Evolutionary conservation across 92 coral and sea anemone species (phyloP).

Genomic region (Anthopleura xanthogrammica): DNA sequence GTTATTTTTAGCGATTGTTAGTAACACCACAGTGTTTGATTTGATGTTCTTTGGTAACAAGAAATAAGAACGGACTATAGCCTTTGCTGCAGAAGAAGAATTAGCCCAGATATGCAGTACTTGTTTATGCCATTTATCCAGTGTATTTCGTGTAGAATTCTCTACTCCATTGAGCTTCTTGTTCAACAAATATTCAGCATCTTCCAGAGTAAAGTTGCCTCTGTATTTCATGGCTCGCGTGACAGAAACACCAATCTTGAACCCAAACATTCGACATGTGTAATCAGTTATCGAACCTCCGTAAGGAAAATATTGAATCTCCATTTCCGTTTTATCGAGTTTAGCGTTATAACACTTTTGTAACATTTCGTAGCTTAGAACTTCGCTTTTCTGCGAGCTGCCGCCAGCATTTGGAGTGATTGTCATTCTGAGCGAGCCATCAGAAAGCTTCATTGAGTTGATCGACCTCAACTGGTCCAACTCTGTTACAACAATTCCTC

Average conservation of each 20-base stretch:
- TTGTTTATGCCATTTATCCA: slow-evolving; percentile 79
- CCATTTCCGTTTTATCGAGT: slow-evolving; percentile 77
- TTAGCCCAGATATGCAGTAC: slow-evolving; percentile 81
- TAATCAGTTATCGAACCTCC: slow-evolving; percentile 85
- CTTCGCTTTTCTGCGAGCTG: slow-evolving; percentile 75
- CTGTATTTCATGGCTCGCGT: slow-evolving; percentile 82
- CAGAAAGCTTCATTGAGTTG: slow-evolving; percentile 58
- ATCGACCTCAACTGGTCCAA: slow-evolving; percentile 54
- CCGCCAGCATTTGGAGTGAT: slow-evolving; percentile 81
- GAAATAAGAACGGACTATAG: slow-evolving; percentile 47
- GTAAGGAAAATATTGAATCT: slow-evolving; percentile 70
- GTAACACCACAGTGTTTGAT: slow-evolving; percentile 73
- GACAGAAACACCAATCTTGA: slow-evolving; percentile 72
- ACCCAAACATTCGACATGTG: slow-evolving; percentile 68
- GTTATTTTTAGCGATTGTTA: slow-evolving; percentile 63
- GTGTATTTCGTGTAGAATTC: slow-evolving; percentile 62
- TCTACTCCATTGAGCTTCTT: slow-evolving; percentile 71
- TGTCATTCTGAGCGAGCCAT: slow-evolving; percentile 66
- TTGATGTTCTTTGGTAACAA: slow-evolving; percentile 40
- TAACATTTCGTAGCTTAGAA: slow-evolving; percentile 72
- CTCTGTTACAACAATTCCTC: slow-evolving; percentile 58
- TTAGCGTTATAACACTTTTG: slow-evolving; percentile 74
- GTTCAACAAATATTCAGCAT: slow-evolving; percentile 49
- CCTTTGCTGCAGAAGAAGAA: slow-evolving; percentile 43
- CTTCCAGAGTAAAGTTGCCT: slow-evolving; percentile 72